Evolutionary conservation across 2,888 invertebrate genomes (phyloP).

Genomic region (Chalcis sispes): DNA sequence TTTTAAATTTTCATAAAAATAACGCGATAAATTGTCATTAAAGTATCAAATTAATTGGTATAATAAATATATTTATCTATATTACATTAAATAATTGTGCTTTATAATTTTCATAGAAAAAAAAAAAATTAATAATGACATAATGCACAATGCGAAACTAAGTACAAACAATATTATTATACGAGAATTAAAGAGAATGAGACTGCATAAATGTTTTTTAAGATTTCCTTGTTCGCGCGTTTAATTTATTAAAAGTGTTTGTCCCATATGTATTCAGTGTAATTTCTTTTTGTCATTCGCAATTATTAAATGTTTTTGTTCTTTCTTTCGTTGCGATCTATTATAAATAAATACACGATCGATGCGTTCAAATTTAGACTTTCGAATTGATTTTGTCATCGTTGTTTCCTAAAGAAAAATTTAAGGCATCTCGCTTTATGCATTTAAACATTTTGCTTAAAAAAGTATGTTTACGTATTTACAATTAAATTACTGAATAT

Average conservation of each 20-base stretch:
- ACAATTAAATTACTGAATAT: background rate
- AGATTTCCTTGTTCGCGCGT: conserved; percentile 39
- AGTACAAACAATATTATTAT: conserved; percentile 44
- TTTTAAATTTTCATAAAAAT: conserved; percentile 30
- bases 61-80: background rate
- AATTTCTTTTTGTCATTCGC: conserved; percentile 54
- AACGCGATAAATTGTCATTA: conserved; percentile 15
- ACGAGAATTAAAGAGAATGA: conserved; percentile 50
- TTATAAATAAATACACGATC: conserved; percentile 44
- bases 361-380: conserved; percentile 51
- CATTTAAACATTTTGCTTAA: background rate
- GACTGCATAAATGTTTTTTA: conserved; percentile 55
- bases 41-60: conserved; percentile 31
- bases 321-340: conserved; percentile 53
- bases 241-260: conserved; percentile 53
- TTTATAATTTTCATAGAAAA: conserved; percentile 28
- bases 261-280: conserved; percentile 48
- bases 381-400: conserved; percentile 47
- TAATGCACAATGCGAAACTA: conserved; percentile 27
- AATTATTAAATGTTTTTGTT: conserved; percentile 48
- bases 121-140: conserved; percentile 22
- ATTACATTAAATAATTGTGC: conserved; percentile 13
- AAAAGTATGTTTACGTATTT: conserved; percentile 1
- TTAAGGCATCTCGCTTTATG: conserved; percentile 49
- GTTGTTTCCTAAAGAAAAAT: conserved; percentile 46